Conservation (phyloP, 2,113 vertebrate species). For the Cichladusa arquata region DNA sequence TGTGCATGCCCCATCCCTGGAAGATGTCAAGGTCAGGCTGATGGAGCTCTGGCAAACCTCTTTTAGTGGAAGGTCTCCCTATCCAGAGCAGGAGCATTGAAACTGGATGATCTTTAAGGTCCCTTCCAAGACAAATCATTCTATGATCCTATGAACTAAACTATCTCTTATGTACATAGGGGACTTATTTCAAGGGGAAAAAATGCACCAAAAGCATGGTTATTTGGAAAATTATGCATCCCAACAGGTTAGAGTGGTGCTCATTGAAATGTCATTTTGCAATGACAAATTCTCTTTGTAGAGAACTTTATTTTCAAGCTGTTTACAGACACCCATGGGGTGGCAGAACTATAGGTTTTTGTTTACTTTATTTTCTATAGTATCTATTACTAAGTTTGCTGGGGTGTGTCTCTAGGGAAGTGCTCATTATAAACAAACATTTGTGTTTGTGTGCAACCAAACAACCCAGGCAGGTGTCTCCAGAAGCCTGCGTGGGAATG, state of each 20-base stretch:
- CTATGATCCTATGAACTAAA: neutral
- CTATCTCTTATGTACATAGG: neutral
- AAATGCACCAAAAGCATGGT: neutral
- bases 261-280: neutral
- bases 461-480: neutral
- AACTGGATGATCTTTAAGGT: neutral
- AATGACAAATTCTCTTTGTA: neutral
- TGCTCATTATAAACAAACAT: neutral
- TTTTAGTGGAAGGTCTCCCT: neutral
- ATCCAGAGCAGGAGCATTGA: too few species aligned
- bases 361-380: neutral
- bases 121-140: neutral
- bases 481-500: rapidly evolving
- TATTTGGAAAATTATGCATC: neutral
- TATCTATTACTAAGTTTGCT: neutral
- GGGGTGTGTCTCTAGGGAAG: neutral
- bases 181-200: neutral
- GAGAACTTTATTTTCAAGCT: neutral
- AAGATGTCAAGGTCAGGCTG: too few species aligned
- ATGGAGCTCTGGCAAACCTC: neutral
- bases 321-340: neutral
- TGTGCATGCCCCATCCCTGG: neutral
- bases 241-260: neutral
- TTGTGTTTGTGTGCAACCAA: neutral
- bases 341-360: rapidly evolving